phyloP scores from a whole-genome alignment of 2,113 vertebrate genomes.

The Cyprinus carpio region DNA sequence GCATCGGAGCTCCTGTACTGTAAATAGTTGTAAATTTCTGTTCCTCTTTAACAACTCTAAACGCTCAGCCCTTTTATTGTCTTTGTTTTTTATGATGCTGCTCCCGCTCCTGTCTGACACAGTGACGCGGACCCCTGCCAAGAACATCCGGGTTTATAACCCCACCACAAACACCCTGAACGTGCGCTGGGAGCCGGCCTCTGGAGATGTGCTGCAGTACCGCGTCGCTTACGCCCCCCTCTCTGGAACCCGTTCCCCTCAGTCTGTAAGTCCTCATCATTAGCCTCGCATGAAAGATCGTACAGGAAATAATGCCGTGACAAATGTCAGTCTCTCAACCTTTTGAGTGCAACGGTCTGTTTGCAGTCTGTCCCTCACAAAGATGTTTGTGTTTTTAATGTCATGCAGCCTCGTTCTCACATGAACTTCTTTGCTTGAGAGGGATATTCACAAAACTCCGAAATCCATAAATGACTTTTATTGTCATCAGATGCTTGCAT shows the following conservation, averaged over 20 bases:
- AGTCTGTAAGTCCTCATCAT: constrained; percentile 84
- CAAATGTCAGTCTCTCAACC: background rate
- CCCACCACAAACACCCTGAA: constrained; percentile 91
- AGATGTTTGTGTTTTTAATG: constrained; percentile 26
- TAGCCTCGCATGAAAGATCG: background rate
- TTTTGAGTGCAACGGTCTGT: background rate
- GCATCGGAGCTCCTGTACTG: background rate
- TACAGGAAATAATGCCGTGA: background rate
- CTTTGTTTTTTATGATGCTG: constrained; percentile 10
- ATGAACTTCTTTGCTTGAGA: background rate
- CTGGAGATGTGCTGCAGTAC: constrained; percentile 89
- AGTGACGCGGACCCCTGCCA: constrained; percentile 88
- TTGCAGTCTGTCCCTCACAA: background rate
- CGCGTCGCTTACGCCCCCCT: constrained; percentile 84
- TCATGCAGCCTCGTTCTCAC: constrained; percentile 12
- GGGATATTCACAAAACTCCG: background rate
- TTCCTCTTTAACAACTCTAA: background rate
- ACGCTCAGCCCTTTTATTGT: constrained; percentile 14
- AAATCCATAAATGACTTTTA: constrained; percentile 40
- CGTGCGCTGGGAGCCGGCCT: constrained; percentile 92
- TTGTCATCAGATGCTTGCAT: constrained; percentile 37
- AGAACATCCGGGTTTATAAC: constrained; percentile 89
- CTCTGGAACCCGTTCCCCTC: constrained; percentile 79
- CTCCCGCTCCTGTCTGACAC: constrained; percentile 36
- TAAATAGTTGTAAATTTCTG: background rate